Conservation (phyloP, 2,797 vertebrate genomes). For the Gorsachius magnificus region DNA sequence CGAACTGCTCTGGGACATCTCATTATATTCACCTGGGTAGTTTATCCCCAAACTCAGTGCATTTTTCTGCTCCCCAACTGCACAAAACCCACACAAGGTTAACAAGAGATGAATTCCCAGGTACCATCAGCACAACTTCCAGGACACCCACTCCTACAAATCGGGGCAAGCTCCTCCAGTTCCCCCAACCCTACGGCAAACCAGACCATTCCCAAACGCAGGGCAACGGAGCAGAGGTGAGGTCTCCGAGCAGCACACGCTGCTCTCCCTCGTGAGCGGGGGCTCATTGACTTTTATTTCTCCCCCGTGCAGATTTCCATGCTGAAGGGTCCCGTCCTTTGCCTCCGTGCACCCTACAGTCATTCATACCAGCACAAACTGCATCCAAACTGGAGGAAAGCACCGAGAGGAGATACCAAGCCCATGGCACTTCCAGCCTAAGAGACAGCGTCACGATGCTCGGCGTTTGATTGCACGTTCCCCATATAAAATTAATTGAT, state of each 20-base stretch:
- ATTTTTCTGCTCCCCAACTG: not conserved
- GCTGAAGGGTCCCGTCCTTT: not conserved
- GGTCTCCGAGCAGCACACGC: rapidly evolving
- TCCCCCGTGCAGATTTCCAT: not conserved
- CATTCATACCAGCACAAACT: not conserved
- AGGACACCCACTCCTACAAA: rapidly evolving
- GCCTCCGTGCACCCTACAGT: rapidly evolving
- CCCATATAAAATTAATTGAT: not conserved
- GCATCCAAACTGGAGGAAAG: not conserved
- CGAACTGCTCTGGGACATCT: not conserved
- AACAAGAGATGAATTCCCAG: not conserved
- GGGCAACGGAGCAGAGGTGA: not conserved
- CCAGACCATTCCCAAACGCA: rapidly evolving
- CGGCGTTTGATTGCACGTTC: rapidly evolving
- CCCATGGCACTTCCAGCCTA: rapidly evolving
- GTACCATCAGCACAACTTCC: not conserved
- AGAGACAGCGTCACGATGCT: rapidly evolving
- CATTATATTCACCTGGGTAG: not conserved
- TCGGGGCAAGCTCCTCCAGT: too few relatives aligned
- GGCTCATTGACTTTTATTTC: not conserved
- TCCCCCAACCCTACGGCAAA: not conserved
- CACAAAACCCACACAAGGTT: not conserved
- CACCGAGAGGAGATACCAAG: not conserved
- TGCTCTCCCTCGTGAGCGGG: rapidly evolving
- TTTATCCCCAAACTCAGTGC: not conserved